Conservation (phyloP, 2,113 vertebrate genomes). For the Solenodon paradoxus region DNA sequence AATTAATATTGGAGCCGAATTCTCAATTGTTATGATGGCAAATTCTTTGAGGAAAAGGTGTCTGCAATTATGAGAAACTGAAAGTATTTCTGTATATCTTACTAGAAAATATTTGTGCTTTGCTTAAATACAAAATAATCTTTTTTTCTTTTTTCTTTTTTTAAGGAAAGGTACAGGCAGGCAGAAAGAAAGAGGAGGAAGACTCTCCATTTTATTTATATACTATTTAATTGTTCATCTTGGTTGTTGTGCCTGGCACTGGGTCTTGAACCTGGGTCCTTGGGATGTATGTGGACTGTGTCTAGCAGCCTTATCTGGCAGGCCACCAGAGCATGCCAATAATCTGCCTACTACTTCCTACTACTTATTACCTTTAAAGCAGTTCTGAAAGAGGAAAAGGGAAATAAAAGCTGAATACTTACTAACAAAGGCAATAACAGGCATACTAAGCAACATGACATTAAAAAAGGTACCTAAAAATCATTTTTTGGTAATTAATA, state of each 20-base stretch:
- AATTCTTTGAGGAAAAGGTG: conserved; percentile 30
- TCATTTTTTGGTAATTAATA: background rate
- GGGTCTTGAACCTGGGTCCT: no score
- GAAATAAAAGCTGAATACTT: conserved; percentile 2
- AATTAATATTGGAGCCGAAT: conserved; percentile 40
- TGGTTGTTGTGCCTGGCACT: no score
- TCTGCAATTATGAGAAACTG: background rate
- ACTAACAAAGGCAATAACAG: background rate
- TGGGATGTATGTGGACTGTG: no score
- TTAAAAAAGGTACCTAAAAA: background rate
- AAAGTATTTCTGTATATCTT: background rate
- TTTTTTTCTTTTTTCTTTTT: no score
- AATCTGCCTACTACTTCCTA: no score
- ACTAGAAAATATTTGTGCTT: conserved; percentile 31
- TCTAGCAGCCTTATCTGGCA: no score
- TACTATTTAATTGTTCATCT: no score
- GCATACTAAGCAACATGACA: background rate
- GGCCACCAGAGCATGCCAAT: no score
- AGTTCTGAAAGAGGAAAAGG: background rate
- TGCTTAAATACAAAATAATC: background rate
- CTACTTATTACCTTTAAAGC: no score
- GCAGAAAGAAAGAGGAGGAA: no score
- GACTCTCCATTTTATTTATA: no score
- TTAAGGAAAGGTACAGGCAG: no score
- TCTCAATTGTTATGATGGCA: conserved; percentile 42